Evolutionary conservation across 2,113 vertebrate genomes (phyloP).

Genomic region (Paramormyrops kingsleyae): DNA sequence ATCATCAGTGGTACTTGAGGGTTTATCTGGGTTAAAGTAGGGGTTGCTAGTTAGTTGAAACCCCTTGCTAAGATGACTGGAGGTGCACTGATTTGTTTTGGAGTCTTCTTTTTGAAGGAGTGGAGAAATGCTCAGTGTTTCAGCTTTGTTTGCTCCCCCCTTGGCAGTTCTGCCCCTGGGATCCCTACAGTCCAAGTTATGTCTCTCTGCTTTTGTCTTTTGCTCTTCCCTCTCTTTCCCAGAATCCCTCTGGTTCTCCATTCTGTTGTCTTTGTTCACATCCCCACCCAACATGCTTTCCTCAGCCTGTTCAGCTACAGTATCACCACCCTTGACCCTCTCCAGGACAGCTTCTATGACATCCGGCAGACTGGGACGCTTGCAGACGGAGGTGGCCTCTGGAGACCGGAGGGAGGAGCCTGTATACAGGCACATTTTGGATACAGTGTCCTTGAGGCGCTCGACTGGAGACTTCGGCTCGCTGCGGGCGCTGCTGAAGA

Average conservation of each 20-base stretch:
- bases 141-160: neutral
- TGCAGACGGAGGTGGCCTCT: slow-evolving; percentile 41
- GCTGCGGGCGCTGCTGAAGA: slow-evolving; percentile 48
- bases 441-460: slow-evolving; percentile 74
- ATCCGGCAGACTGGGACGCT: slow-evolving; percentile 53
- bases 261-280: neutral
- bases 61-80: neutral
- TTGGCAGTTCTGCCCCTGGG: neutral
- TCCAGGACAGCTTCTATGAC: slow-evolving; percentile 55
- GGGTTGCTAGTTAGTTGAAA: neutral
- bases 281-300: neutral
- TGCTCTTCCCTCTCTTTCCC: neutral
- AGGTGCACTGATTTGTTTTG: too few relatives aligned
- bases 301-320: neutral
- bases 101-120: neutral
- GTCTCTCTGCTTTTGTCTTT: neutral
- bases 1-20: neutral
- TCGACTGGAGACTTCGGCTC: slow-evolving; percentile 63
- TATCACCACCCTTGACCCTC: neutral
- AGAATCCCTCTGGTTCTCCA: neutral
- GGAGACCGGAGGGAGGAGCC: slow-evolving; percentile 39
- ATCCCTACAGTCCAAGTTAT: neutral
- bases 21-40: neutral
- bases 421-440: slow-evolving; percentile 80
- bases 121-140: neutral